Percentiles rank a stretch among this genome's conserved stretches.
These are phyloP conservation scores for Bombus huntii DNA, from an alignment of 1,140 invertebrate genomes.

Conservation along the genomic window DNA sequence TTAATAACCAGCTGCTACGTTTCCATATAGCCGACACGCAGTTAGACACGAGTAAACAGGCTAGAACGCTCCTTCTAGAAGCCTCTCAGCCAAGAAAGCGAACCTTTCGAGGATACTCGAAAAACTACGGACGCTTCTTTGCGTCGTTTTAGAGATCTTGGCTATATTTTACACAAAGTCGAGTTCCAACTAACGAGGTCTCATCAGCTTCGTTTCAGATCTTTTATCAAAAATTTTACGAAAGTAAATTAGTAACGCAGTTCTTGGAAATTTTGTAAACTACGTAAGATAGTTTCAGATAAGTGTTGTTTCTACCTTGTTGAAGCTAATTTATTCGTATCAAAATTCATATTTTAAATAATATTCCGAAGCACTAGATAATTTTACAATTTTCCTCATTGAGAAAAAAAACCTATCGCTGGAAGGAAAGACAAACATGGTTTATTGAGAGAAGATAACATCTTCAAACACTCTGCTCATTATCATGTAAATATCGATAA, in stretches of 20 bases:
- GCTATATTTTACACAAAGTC: not conserved
- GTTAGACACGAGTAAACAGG: constrained; percentile 15
- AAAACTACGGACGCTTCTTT: not conserved
- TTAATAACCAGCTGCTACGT: constrained; percentile 37
- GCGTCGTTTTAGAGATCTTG: not conserved
- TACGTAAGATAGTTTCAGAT: no score
- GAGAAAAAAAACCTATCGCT: not conserved
- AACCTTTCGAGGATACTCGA: not conserved
- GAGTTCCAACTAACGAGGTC: not conserved
- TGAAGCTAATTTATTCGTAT: not conserved
- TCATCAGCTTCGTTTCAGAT: no score
- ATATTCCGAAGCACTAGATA: no score
- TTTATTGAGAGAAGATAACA: not conserved
- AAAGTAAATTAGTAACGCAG: no score
- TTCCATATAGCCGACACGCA: constrained; percentile 10
- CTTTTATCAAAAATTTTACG: no score
- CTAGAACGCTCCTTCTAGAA: not conserved
- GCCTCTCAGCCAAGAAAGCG: not conserved
- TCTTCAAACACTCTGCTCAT: constrained; percentile 14
- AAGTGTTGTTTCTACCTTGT: no score
- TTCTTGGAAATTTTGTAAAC: no score
- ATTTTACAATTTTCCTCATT: not conserved
- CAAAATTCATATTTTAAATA: not conserved
- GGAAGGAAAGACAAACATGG: not conserved
- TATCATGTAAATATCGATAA: constrained; percentile 24